Evolutionary conservation across 2,888 invertebrate species (phyloP), one percentile per base, ranked within the genome.

Genomic region (Spatulosminthurus flaviceps): DNA sequence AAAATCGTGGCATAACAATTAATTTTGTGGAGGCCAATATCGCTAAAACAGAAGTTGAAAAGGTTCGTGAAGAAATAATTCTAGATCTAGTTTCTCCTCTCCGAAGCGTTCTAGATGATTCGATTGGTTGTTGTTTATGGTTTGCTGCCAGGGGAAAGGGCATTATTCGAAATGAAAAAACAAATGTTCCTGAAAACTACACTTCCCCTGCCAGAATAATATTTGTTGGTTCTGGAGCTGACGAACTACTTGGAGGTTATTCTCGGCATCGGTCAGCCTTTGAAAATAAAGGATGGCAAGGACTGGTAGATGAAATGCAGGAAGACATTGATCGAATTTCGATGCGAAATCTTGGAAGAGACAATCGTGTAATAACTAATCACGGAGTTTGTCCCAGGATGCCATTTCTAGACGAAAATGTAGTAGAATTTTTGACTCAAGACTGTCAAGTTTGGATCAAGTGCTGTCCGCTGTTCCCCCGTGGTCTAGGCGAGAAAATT

Each of bases 61-160:
- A 88, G 72, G 88, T 88, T 85, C 90, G 94, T 84, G 87, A 88
- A 1, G 86, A 87, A 1, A 89, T 88, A 81, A 93, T 96, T 83
- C 90, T 91, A 43, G 91, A 95, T 88, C 90, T 98, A 80, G 92
- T 98, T 67, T 92, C 93, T 88, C 99, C 99, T 0, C 90, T 94
- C 77, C 90, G 91, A 84, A 95, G 96, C 0, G 92, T 99, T 80
- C 88, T 99, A 71, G 99, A 99, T 89, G 98, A 99, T 88, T 97
- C 96, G 86, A 90, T 99, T 74, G 98, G 98, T 0, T 94, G 94
- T 87, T 97, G 95, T n/a, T 89, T 95, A 69, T 99, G 98, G 97
- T 99, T 98, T 90, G 98, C 98, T 28, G 92, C 95, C 70, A 89
- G 93, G 86, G 96, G 93, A 2, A 86, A 88, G 82, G 93, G 92